Evolutionary conservation across 2,113 vertebrate species (phyloP).

Genomic region (Dicrurus megarhynchus): DNA sequence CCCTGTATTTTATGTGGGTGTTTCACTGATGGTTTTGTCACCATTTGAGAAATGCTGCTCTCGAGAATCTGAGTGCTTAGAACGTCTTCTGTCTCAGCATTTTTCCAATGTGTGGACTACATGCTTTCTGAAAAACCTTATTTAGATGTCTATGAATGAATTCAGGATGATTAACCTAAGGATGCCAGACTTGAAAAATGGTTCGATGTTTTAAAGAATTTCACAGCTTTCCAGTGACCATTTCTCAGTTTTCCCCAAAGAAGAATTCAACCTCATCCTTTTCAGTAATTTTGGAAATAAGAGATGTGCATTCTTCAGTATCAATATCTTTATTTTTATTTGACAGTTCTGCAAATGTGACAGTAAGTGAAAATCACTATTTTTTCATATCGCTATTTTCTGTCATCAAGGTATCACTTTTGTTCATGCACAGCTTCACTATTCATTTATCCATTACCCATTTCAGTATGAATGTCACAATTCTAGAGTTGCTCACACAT

Average conservation of each 20-base stretch:
- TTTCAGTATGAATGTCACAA: neutral
- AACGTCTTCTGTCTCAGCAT: neutral
- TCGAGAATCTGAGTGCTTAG: neutral
- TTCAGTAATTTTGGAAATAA: neutral
- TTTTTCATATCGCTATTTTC: neutral
- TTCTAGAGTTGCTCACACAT: neutral
- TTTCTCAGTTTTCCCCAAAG: neutral
- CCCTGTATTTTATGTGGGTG: neutral
- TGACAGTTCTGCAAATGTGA: neutral
- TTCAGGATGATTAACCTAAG: neutral
- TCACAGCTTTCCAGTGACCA: neutral
- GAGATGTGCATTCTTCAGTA: neutral
- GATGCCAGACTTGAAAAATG: neutral
- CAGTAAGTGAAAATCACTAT: neutral
- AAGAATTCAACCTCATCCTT: neutral
- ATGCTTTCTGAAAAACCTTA: neutral
- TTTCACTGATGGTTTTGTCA: neutral
- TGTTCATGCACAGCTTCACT: neutral
- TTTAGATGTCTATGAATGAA: neutral
- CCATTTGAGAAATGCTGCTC: neutral
- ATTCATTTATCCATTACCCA: neutral
- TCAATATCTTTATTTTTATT: neutral
- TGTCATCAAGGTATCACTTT: neutral
- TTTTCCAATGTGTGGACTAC: neutral
- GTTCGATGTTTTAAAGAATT: neutral